Evolutionary conservation across 2,888 invertebrate genomes (phyloP).

Genomic region (Trichopria drosophilae): DNA sequence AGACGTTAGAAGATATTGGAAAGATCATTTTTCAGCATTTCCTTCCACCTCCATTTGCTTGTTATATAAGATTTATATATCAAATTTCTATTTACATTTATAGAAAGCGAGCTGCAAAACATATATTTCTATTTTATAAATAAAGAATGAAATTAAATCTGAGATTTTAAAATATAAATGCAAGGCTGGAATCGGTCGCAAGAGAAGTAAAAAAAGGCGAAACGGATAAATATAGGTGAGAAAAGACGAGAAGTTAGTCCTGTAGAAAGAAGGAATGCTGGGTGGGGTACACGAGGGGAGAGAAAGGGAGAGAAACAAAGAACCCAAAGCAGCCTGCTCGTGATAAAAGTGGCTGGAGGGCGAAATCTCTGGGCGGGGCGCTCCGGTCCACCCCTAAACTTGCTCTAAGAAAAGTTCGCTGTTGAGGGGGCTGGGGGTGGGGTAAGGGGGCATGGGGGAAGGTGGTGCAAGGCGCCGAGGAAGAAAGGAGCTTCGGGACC

Average conservation of each 20-base stretch:
- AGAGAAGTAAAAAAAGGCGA: constrained; percentile 12
- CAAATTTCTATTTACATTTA: no score
- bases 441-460: constrained; percentile 27
- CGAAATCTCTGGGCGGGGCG: constrained; percentile 49
- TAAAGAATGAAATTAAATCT: no score
- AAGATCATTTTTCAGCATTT: neutral
- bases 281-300: no score
- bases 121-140: no score
- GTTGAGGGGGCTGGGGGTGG: constrained; percentile 43
- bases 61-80: no score
- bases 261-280: no score
- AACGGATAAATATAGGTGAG: constrained; percentile 16
- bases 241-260: no score
- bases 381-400: constrained; percentile 54
- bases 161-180: no score
- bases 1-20: neutral
- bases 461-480: constrained; percentile 26
- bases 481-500: constrained; percentile 2
- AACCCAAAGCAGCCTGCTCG: constrained; percentile 25
- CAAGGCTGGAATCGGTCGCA: no score
- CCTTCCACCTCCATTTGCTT: no score
- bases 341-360: constrained; percentile 39
- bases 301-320: constrained; percentile 29
- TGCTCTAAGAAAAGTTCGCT: constrained; percentile 50
- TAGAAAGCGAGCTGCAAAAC: constrained; percentile 22